Conservation (phyloP, 1,140 invertebrate genomes). For the Drosophila trapezifrons region DNA sequence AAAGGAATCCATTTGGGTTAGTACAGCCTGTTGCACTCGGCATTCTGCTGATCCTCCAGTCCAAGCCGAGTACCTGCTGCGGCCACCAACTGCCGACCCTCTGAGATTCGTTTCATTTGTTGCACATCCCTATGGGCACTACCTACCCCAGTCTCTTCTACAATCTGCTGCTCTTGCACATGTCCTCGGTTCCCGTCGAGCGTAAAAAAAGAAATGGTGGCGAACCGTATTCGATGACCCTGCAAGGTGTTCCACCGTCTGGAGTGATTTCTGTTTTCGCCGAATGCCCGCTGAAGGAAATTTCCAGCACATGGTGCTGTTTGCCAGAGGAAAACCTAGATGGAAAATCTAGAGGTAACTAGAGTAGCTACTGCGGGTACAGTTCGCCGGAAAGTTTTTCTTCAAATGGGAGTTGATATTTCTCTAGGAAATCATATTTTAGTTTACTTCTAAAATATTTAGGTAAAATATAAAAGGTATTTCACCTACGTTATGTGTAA, state of each 20-base stretch:
- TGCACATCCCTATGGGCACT: slow-evolving; percentile 26
- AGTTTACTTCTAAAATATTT: no score
- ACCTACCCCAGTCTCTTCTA: slow-evolving; percentile 18
- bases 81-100: slow-evolving; percentile 65
- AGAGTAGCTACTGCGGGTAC: slow-evolving; percentile 43
- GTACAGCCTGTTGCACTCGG: slow-evolving; percentile 68
- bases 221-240: slow-evolving; percentile 63
- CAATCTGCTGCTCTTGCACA: slow-evolving; percentile 78
- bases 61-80: slow-evolving; percentile 65
- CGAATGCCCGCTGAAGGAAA: slow-evolving; percentile 28
- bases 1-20: slow-evolving; percentile 57
- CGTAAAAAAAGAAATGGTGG: slow-evolving; percentile 35
- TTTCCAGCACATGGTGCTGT: slow-evolving; percentile 32
- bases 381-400: slow-evolving; percentile 5
- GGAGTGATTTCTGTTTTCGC: slow-evolving; percentile 48
- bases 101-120: slow-evolving; percentile 75
- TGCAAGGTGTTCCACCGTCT: slow-evolving; percentile 73
- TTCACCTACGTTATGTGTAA: no score
- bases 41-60: slow-evolving; percentile 59
- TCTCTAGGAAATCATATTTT: neutral
- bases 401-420: neutral
- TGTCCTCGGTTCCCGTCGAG: slow-evolving; percentile 65
- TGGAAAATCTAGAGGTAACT: neutral
- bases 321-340: slow-evolving; percentile 20
- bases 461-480: neutral